Base-by-base conservation (phyloP, 2,113 vertebrate genomes). In the Saccopteryx bilineata region DNA sequence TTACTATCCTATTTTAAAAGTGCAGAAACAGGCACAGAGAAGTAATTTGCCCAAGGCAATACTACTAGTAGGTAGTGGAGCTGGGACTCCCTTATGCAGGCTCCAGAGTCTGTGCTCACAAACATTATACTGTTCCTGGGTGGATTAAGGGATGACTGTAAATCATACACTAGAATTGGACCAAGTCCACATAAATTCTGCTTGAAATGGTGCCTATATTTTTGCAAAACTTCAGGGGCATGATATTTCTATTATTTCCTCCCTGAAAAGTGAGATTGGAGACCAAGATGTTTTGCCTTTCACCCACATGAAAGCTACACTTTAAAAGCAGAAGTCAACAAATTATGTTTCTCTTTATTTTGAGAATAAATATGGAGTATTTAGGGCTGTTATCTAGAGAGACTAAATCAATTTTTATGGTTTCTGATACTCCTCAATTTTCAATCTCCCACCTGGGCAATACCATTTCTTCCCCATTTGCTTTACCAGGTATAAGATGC, bases 291-390 rank as follows among this genome's bases (percentile, higher is more conserved):
- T 60, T 17, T 76, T 75, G 10, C 18, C 28, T 33, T 83, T 87
- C 86, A 82, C 26, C 33, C 8, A 89, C 33, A 58, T 18, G 48
- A 78, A 96, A 90, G 21, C 11, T 50, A 28, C 15, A 76, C 54
- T 65, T 91, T 95, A 71, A 68, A 83, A 93, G 8, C 26, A 61
- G 50, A 74, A 46, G 66, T 72, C 23, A 46, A 91, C 60, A 81
- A 69, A 56, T 80, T 76, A 26, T 10, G 69, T 90, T 76, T 46
- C 50, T 91, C 23, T 52, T 91, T 94, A 78, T 82, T 94, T 60
- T 65, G 50, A 78, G 48, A 90, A 54, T 94, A 60, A 90, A 80
- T 50, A 63, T 48, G 31, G 21, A 46, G 26, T 19, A 79, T 19
- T 19, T 65, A 60, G 33, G 90, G 24, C 26, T 82, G 56, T 78